Evolutionary conservation across 2,113 vertebrate genomes (phyloP).

Genomic region (Stigmatopora nigra): DNA sequence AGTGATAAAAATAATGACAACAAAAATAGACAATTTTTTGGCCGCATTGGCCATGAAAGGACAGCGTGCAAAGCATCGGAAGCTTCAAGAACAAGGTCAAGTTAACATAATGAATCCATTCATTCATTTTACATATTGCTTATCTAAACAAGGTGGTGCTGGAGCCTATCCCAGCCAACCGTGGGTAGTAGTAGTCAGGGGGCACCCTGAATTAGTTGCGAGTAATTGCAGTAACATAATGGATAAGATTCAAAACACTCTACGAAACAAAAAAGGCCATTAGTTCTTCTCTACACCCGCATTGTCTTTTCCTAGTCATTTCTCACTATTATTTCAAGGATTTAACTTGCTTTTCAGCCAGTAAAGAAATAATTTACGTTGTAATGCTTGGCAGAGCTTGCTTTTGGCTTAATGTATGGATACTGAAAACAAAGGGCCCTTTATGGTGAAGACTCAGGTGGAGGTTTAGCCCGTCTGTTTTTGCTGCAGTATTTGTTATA

Average conservation of each 20-base stretch:
- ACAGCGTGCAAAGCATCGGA: background rate
- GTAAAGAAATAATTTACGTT: conserved; percentile 57
- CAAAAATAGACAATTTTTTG: background rate
- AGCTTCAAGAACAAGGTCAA: background rate
- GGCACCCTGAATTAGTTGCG: no score
- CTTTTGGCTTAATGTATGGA: conserved; percentile 61
- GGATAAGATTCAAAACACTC: no score
- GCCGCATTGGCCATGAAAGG: no score
- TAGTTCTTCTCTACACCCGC: conserved; percentile 10
- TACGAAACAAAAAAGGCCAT: no score
- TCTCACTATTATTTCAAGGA: conserved; percentile 39
- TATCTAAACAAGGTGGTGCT: no score
- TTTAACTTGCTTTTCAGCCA: conserved; percentile 60
- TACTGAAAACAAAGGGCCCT: conserved; percentile 56
- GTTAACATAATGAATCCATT: background rate
- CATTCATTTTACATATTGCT: no score
- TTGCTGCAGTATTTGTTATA: conserved; percentile 53
- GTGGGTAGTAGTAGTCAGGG: no score
- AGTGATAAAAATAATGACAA: conserved; percentile 14
- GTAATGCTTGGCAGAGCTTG: conserved; percentile 74
- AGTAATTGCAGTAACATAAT: no score
- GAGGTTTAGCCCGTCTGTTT: conserved; percentile 55
- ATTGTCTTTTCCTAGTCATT: conserved; percentile 18
- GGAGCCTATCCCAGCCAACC: no score
- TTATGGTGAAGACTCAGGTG: conserved; percentile 53